A percentile compares a stretch with the other conserved stretches of the same genome.
Evolutionary conservation across 2,888 invertebrate species (phyloP).

Genomic region (Noctuana brunneofusca): DNA sequence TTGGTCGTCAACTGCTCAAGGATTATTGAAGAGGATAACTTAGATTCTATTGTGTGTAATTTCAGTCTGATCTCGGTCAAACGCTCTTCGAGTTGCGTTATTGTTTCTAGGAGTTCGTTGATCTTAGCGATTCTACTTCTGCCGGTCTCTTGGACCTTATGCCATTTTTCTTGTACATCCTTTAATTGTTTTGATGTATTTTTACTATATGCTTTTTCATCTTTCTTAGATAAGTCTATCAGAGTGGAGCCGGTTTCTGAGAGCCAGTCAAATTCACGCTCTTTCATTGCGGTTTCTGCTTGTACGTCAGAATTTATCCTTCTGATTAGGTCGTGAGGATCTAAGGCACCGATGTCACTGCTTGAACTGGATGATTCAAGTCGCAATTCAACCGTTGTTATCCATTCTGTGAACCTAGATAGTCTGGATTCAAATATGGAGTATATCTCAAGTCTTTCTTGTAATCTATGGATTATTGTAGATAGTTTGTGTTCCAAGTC

Average conservation of each 20-base stretch:
- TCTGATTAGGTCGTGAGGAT: conserved; percentile 88
- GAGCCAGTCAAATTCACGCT: conserved; percentile 91
- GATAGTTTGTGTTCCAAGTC: conserved; percentile 91
- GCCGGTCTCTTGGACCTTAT: conserved; percentile 85
- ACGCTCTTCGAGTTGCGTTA: conserved; percentile 87
- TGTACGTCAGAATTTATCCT: conserved; percentile 89
- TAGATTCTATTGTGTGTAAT: conserved; percentile 88
- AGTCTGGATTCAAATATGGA: conserved; percentile 87
- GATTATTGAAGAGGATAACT: conserved; percentile 85
- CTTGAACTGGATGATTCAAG: conserved; percentile 83
- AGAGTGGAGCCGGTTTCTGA: conserved; percentile 86
- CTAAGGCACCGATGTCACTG: conserved; percentile 77
- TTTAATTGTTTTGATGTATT: conserved; percentile 82
- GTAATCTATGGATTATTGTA: conserved; percentile 86
- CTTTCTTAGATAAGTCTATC: conserved; percentile 84
- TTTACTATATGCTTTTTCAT: conserved; percentile 79
- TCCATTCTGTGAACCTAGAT: conserved; percentile 86
- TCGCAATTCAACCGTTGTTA: conserved; percentile 85
- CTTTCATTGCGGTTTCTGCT: conserved; percentile 89
- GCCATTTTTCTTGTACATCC: conserved; percentile 87
- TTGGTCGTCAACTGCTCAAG: conserved; percentile 86
- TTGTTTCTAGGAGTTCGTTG: conserved; percentile 87
- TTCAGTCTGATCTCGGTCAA: conserved; percentile 88
- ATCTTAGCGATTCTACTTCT: conserved; percentile 88
- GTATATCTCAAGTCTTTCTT: conserved; percentile 88